These are phyloP conservation scores for Leptopilina boulardi DNA, from an alignment of 1,140 invertebrate genomes.

Conservation along the genomic window DNA sequence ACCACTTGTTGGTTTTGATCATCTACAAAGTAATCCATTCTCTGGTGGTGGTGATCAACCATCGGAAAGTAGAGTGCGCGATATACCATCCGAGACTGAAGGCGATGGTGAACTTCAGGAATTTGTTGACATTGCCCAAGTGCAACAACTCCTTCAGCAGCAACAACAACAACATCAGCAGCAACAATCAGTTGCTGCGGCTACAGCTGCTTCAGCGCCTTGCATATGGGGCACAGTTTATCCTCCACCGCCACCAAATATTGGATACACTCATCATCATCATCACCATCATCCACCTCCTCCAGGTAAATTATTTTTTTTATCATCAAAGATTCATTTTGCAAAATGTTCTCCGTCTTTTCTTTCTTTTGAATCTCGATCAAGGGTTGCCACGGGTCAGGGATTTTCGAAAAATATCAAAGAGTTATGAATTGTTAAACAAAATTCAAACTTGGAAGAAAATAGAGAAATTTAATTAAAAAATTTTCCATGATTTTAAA, in stretches of 20 bases:
- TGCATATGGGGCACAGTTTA: conserved; percentile 71
- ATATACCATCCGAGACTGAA: conserved; percentile 57
- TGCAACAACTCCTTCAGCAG: conserved; percentile 70
- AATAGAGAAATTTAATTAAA: no score
- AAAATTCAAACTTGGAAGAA: no score
- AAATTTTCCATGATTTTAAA: no score
- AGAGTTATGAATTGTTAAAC: no score
- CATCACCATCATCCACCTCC: conserved; percentile 66
- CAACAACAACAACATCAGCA: conserved; percentile 68
- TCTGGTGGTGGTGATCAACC: conserved; percentile 57
- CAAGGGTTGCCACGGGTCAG: no score
- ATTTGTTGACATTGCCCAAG: conserved; percentile 72
- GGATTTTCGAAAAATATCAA: no score
- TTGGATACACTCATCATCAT: conserved; percentile 67
- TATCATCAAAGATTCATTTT: background rate
- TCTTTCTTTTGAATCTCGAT: background rate
- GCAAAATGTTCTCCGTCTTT: background rate
- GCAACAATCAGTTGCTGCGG: conserved; percentile 49
- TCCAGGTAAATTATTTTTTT: conserved; percentile 59
- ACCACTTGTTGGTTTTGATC: conserved; percentile 69
- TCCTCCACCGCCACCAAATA: conserved; percentile 66
- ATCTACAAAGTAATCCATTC: conserved; percentile 69
- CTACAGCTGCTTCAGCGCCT: conserved; percentile 52
- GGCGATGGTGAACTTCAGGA: conserved; percentile 70
- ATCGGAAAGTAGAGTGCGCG: conserved; percentile 58